phyloP scores from a whole-genome alignment of 64 coral and sea anemone species.

The Montipora capricornis region DNA sequence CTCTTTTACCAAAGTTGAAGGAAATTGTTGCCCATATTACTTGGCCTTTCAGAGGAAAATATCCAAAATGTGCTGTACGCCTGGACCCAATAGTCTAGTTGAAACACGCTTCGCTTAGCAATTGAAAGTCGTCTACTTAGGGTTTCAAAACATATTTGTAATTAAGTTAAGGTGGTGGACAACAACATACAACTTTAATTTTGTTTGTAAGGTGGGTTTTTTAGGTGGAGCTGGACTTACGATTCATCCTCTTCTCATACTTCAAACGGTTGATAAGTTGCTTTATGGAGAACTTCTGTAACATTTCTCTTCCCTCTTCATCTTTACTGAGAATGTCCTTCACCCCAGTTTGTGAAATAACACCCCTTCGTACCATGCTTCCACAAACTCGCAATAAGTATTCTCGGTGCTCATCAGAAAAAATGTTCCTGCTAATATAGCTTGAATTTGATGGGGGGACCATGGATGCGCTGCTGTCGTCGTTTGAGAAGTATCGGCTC shows the following conservation, averaged over 20 bases:
- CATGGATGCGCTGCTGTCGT: background rate
- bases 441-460: slow-evolving; percentile 50
- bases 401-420: slow-evolving; percentile 28
- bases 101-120: too few species aligned
- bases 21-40: too few species aligned
- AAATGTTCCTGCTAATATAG: slow-evolving; percentile 45
- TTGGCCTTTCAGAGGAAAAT: too few species aligned
- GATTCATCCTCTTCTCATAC: slow-evolving; percentile 7
- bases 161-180: too few species aligned
- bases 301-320: slow-evolving; percentile 19
- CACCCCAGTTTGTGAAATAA: slow-evolving; percentile 26
- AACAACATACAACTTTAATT: background rate
- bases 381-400: slow-evolving; percentile 28
- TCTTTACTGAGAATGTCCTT: slow-evolving; percentile 38
- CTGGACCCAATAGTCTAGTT: too few species aligned
- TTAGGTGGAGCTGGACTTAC: background rate
- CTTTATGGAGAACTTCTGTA: slow-evolving; percentile 37
- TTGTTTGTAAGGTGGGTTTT: background rate
- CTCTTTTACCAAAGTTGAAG: too few species aligned
- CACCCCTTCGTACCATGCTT: background rate
- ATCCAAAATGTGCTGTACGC: too few species aligned
- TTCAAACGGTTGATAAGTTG: slow-evolving; percentile 30
- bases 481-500: slow-evolving; percentile 7
- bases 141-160: too few species aligned
- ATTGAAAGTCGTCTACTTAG: too few species aligned